These are phyloP conservation scores for Danio rerio DNA, from an alignment of 2,113 vertebrate species.

Conservation along the genomic window GRCz12tu NC_133191.1:1900501-1901000, in stretches of 20 bases:
- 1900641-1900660: neutral
- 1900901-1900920: too few relatives aligned
- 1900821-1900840: neutral
- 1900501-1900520: neutral
- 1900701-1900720: neutral
- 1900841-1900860: too few relatives aligned
- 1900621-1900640: conserved; percentile 26
- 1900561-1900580: conserved; percentile 1
- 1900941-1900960: too few relatives aligned
- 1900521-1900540: neutral
- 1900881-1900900: too few relatives aligned
- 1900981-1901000: too few relatives aligned
- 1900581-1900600: conserved; percentile 12
- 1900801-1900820: neutral
- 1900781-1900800: neutral
- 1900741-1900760: neutral
- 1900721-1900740: neutral
- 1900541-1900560: neutral
- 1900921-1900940: too few relatives aligned
- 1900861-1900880: too few relatives aligned
- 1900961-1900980: too few relatives aligned
- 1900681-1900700: neutral
- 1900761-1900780: neutral
- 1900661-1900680: conserved; percentile 10
- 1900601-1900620: neutral